phyloP scores from a whole-genome alignment of 2,888 invertebrate species.

The Lasioglossum leucozonium region DNA sequence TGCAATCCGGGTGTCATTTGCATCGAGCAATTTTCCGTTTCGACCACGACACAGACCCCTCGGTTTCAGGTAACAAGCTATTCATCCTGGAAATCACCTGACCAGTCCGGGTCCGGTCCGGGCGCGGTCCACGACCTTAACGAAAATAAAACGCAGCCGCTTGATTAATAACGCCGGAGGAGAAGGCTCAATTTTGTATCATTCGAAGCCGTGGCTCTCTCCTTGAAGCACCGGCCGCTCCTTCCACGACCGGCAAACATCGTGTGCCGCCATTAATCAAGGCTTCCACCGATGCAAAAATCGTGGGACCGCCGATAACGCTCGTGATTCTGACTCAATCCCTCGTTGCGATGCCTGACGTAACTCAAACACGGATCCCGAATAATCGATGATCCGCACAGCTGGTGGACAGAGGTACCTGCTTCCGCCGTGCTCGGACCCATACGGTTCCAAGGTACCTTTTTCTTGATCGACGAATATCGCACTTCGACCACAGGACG shows the following conservation, averaged over 20 bases:
- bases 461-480: background rate
- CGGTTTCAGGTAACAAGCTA: conserved; percentile 30
- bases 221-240: too few relatives aligned
- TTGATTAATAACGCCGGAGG: conserved; percentile 28
- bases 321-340: conserved; percentile 1
- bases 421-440: background rate
- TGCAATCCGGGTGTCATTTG: conserved; percentile 24
- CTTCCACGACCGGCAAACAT: background rate
- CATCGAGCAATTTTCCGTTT: conserved; percentile 10
- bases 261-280: conserved; percentile 17
- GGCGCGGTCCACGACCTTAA: background rate
- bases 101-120: background rate
- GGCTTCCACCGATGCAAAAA: background rate
- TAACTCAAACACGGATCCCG: background rate
- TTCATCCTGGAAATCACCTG: conserved; percentile 10
- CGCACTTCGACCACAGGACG: background rate
- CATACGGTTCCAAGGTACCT: background rate
- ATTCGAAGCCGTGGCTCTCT: background rate
- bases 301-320: background rate
- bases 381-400: conserved; percentile 1
- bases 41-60: background rate
- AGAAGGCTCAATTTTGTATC: background rate
- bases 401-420: background rate
- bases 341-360: background rate
- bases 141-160: background rate